These are phyloP conservation scores for Distichodus sexfasciatus DNA, from an alignment of 2,797 vertebrate genomes.

Conservation along the genomic window DNA sequence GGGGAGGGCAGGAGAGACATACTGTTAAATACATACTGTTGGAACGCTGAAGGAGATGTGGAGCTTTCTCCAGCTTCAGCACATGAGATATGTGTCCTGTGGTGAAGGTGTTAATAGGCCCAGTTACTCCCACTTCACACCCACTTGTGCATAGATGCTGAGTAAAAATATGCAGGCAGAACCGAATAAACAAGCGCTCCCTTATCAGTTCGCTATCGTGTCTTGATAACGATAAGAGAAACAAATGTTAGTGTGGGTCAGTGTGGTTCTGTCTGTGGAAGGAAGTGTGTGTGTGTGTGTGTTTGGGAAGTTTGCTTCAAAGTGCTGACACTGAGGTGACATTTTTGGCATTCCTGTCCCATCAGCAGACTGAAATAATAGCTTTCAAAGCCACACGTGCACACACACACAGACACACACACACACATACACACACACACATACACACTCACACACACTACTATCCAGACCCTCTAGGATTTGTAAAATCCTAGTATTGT, in stretches of 20 bases:
- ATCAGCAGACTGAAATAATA: conserved; percentile 30
- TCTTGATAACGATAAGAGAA: background rate
- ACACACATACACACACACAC: conserved; percentile 1
- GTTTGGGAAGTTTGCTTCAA: conserved; percentile 25
- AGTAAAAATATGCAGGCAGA: conserved; percentile 21
- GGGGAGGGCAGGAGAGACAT: too few species aligned
- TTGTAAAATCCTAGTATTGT: too few species aligned
- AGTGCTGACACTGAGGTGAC: conserved; percentile 40
- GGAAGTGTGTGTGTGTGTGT: conserved; percentile 14
- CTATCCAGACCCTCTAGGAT: conserved; percentile 6
- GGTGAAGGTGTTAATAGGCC: conserved; percentile 30
- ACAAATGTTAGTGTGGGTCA: background rate
- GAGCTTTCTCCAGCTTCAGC: too few species aligned
- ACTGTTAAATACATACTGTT: too few species aligned
- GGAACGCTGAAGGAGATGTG: too few species aligned
- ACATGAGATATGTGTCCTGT: background rate
- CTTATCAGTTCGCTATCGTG: background rate
- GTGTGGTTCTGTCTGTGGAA: conserved; percentile 1
- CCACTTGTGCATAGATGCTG: conserved; percentile 7
- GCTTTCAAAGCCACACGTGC: conserved; percentile 24
- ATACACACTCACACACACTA: background rate
- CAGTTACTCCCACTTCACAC: conserved; percentile 25
- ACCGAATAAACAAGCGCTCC: background rate
- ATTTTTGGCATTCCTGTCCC: conserved; percentile 42
- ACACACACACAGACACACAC: conserved; percentile 11